phyloP scores from a whole-genome alignment of 2,797 vertebrate species.

The Danio albolineatus region DNA sequence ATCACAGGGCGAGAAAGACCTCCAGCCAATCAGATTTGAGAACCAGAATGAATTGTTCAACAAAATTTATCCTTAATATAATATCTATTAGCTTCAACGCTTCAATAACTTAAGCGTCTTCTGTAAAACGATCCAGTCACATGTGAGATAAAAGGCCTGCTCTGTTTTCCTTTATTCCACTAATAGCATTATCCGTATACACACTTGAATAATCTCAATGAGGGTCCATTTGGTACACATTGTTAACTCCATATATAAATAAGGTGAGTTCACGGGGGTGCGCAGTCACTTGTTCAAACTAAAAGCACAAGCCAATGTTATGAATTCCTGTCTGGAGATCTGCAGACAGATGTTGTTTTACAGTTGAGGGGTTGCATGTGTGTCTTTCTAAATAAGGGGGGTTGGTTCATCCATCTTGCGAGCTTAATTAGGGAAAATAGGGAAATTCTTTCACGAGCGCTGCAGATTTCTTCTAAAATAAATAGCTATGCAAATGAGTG shows the following conservation, averaged over 20 bases:
- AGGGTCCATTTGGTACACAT: constrained; percentile 32
- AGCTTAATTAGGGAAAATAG: constrained; percentile 47
- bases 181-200: constrained; percentile 22
- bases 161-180: constrained; percentile 16
- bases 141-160: constrained; percentile 10
- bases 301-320: constrained; percentile 35
- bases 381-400: constrained; percentile 35
- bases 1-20: constrained; percentile 56
- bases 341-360: constrained; percentile 43
- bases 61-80: not conserved
- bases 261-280: constrained; percentile 22
- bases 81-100: not conserved
- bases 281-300: constrained; percentile 1
- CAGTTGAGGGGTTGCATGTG: constrained; percentile 41
- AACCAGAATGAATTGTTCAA: not conserved
- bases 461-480: constrained; percentile 45
- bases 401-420: constrained; percentile 51
- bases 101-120: not conserved
- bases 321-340: constrained; percentile 41
- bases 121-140: not conserved
- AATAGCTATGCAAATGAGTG: constrained; percentile 67
- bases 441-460: constrained; percentile 11
- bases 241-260: constrained; percentile 30
- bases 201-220: constrained; percentile 26
- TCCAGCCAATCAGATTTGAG: not conserved